These are phyloP conservation scores for Enteromius mattozi DNA, from an alignment of 2,797 vertebrate species.

Conservation along the genomic window DNA sequence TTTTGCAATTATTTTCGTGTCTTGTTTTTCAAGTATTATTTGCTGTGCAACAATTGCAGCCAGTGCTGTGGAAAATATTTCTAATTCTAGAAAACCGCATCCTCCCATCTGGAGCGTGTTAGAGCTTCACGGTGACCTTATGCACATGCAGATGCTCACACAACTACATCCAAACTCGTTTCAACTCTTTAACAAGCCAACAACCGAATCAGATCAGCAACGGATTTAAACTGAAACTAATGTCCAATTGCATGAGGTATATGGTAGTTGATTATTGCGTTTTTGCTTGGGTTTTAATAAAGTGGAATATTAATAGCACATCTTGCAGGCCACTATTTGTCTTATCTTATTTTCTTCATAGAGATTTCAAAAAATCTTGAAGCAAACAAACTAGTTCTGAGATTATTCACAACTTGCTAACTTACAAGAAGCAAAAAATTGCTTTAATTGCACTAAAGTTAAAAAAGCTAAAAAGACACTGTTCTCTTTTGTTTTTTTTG, in stretches of 20 bases:
- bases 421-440: not conserved
- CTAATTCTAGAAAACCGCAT: constrained; percentile 67
- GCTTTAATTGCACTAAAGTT: not conserved
- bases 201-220: not conserved
- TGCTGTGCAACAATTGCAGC: constrained; percentile 45
- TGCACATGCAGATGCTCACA: constrained; percentile 42
- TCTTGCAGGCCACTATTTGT: not conserved
- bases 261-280: not conserved
- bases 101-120: constrained; percentile 79
- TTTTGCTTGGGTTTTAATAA: not conserved
- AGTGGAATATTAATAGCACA: not conserved
- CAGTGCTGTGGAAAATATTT: constrained; percentile 73
- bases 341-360: not conserved
- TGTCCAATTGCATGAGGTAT: not conserved
- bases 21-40: constrained; percentile 26
- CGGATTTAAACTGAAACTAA: not conserved
- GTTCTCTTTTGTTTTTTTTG: not conserved
- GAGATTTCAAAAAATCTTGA: not conserved
- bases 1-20: not conserved
- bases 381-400: not conserved
- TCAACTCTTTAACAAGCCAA: constrained; percentile 19
- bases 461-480: not conserved
- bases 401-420: not conserved
- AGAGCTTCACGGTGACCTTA: constrained; percentile 21
- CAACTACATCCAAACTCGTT: constrained; percentile 68